Evolutionary conservation across 2,888 invertebrate species (phyloP), one percentile per base, ranked within the genome.

Genomic region (Cheilosia vulpina): DNA sequence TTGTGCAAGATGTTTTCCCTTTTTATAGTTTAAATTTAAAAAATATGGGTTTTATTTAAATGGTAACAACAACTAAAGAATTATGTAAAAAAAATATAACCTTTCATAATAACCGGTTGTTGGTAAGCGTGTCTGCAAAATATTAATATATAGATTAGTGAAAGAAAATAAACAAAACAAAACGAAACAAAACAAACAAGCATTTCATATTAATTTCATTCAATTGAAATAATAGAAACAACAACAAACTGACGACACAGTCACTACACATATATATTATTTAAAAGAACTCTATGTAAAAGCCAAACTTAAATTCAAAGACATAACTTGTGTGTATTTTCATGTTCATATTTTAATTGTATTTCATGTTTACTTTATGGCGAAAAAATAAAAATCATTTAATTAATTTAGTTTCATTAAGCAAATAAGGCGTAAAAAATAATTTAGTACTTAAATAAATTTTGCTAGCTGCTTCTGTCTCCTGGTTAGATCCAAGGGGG

Each of bases 41-140:
- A 60, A 34, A 57, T 17, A 76, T 38, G 27, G 41, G 13, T 52
- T 24, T 41, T 62, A 9, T 41, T 82, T 75, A 69, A 75, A 72
- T 84, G 75, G 53, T 83, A 78, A 84, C 80, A 87, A 85, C 75
- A 87, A 84, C 77, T 78, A 84, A 85, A 82, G 73, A 88, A 89
- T 84, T 88, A 88, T 89, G 90, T 89, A 89, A 90, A 92, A 50
- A 50, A 90, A 89, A 91, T 91, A 91, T 92, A 91, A 91, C 91
- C 91, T 91, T 91, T 91, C 91, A 91, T 91, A 92, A 91, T 92
- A 92, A 91, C 91, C 91, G 92, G 91, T 91, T 90, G 91, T 90
- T 92, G 91, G 91, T 91, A 91, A 91, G 91, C 92, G 91, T 90
- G 90, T 92, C 91, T 91, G 91, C 91, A 91, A 91, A 92, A 92